Evolutionary conservation across 2,888 invertebrate species (phyloP), one percentile per base, ranked within the genome.

Genomic region (Elmis aenea): DNA sequence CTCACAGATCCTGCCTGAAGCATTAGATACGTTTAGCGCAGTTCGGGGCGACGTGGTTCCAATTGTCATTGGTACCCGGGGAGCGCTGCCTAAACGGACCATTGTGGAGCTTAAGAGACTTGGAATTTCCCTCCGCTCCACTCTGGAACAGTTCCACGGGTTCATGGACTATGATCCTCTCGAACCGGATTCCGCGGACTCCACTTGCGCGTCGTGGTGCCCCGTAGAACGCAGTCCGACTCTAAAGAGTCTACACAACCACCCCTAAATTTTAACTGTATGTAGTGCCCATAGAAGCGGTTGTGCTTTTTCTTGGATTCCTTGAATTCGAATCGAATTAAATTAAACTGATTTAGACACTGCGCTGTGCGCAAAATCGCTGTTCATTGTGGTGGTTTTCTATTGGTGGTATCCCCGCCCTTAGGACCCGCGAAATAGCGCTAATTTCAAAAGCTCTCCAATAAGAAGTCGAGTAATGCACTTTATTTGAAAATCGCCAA

Each of bases 51-150:
- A 47, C 25, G 58, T 58, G 27, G 46, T 59, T 30, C 60, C 61
- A 0, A 46, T 60, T 3, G 57, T 62, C 27, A 51, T 62, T 12
- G 59, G 61, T 4, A 58, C 59, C 25, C 43, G 59, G 39, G 59
- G 59, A 8, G 55, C 56, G 8, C 40, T 62, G 39, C 59, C 60
- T 21, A 51, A 33, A 42, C 33, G 43, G 28, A 63, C 59, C 13
- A 16, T 51, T 9, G 3, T 11, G 1, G 35, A 43, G 12, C n/a
- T 44, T 60, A 1, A 22, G 2, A 37, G 38, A 18, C 38, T 60
- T 1, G 51, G 52, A 3, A 55, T 58, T 13, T 54, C 57, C 10
- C 30, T 57, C 4, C 30, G 58, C 22, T 47, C 46, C 13, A 58
- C 57, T 16, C 49, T 57, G 1, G 53, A 52, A 27, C 48, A 59